Conservation (phyloP, 2,888 invertebrate genomes). For the Octonoba sinensis region DNA sequence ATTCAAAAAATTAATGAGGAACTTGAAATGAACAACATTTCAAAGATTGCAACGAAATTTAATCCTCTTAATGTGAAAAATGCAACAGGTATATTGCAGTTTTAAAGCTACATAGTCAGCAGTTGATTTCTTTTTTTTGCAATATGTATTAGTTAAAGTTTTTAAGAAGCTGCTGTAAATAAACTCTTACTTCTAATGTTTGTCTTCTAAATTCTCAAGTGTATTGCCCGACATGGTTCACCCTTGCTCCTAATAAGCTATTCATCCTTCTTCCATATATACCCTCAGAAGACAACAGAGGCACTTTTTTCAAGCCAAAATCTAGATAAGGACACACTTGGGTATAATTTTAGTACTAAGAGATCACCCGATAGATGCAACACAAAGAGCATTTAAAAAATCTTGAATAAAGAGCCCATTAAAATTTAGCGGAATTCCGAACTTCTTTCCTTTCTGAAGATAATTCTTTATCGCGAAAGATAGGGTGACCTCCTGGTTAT, state of each 20-base stretch:
- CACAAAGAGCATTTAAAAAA: constrained; percentile 19
- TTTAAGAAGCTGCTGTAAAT: no score
- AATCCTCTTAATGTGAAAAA: no score
- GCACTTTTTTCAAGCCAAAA: background rate
- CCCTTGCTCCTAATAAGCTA: constrained; percentile 21
- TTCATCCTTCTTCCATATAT: constrained; percentile 36
- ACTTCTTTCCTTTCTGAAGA: constrained; percentile 31
- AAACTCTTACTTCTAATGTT: no score
- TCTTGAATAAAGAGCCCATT: constrained; percentile 52
- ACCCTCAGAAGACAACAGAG: constrained; percentile 10
- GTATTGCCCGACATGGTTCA: background rate
- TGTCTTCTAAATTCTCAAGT: no score
- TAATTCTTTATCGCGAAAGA: constrained; percentile 44
- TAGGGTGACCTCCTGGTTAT: constrained; percentile 14
- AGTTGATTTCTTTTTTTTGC: no score
- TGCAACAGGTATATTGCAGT: no score
- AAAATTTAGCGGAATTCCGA: constrained; percentile 56
- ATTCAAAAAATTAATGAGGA: no score
- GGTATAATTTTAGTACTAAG: constrained; percentile 47
- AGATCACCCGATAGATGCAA: constrained; percentile 34
- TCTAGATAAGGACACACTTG: constrained; percentile 49
- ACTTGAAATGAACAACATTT: no score
- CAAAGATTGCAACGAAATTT: no score
- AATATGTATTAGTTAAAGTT: no score
- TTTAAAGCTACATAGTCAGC: no score